phyloP scores from a whole-genome alignment of 2,888 invertebrate species.

The Nemotelus pantherinus region DNA sequence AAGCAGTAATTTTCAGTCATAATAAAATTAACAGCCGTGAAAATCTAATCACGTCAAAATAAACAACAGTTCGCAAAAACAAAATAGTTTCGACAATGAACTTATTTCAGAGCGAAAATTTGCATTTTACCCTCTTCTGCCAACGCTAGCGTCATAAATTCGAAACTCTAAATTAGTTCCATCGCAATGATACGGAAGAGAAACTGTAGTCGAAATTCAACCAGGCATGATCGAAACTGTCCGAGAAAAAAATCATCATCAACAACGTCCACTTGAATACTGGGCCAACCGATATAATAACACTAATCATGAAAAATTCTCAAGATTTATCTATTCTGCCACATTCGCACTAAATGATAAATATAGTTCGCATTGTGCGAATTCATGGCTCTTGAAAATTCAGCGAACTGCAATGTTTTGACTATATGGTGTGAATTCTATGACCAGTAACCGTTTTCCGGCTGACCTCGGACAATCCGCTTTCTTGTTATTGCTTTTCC shows the following conservation, averaged over 20 bases:
- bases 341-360: constrained; percentile 8
- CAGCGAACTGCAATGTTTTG: too few species aligned
- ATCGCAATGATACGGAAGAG: background rate
- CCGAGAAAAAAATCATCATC: background rate
- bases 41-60: background rate
- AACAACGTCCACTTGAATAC: background rate
- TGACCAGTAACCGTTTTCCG: too few species aligned
- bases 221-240: too few species aligned
- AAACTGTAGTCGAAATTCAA: too few species aligned
- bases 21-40: constrained; percentile 15
- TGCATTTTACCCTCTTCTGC: background rate
- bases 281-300: constrained; percentile 6
- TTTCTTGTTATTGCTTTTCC: too few species aligned
- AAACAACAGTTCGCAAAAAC: background rate
- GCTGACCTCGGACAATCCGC: too few species aligned
- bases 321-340: constrained; percentile 16
- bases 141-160: background rate
- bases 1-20: background rate
- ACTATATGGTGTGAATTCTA: too few species aligned
- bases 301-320: constrained; percentile 17
- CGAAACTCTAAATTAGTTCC: background rate
- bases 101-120: background rate
- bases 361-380: too few species aligned
- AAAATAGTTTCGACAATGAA: background rate
- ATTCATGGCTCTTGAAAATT: too few species aligned